Evolutionary conservation across 2,888 invertebrate species (phyloP).

Genomic region (Aspidapion aeneum): DNA sequence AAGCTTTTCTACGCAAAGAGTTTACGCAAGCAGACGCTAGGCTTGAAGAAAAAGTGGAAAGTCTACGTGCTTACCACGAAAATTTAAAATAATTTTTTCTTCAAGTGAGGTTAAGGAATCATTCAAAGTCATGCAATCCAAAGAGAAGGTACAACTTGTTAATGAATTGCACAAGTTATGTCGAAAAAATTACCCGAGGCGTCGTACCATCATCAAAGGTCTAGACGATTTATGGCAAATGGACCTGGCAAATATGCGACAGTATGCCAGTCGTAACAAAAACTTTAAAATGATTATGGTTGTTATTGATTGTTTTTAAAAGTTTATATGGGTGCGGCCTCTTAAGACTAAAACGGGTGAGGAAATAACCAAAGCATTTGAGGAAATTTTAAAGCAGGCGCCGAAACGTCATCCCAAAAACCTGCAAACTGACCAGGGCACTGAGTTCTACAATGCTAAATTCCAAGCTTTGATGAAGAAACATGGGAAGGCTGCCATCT

Average conservation of each 20-base stretch:
- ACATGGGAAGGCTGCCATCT: constrained; percentile 13
- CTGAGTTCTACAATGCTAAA: constrained; percentile 9
- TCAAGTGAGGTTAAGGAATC: background rate
- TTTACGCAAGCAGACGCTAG: too few relatives aligned
- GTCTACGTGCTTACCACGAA: too few relatives aligned
- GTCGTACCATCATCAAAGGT: constrained; percentile 39
- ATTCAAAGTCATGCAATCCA: background rate
- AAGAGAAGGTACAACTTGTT: constrained; percentile 9
- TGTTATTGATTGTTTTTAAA: constrained; percentile 42
- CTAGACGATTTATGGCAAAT: constrained; percentile 46
- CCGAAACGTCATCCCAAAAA: constrained; percentile 1
- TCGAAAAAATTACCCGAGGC: constrained; percentile 39
- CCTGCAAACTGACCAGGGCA: constrained; percentile 11
- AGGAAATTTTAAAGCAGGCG: background rate
- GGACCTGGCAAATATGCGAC: constrained; percentile 42
- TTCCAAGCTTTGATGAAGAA: constrained; percentile 6
- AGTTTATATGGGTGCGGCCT: constrained; percentile 37
- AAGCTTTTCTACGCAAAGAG: too few relatives aligned
- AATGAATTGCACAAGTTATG: constrained; percentile 42
- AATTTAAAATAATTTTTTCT: too few relatives aligned
- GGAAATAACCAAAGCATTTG: constrained; percentile 16
- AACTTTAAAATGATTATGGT: constrained; percentile 38
- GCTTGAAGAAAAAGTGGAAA: too few relatives aligned
- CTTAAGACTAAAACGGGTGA: background rate
- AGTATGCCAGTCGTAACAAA: constrained; percentile 37